Conservation (phyloP, 2,113 vertebrate species). For the Anser brachyrhynchus region DNA sequence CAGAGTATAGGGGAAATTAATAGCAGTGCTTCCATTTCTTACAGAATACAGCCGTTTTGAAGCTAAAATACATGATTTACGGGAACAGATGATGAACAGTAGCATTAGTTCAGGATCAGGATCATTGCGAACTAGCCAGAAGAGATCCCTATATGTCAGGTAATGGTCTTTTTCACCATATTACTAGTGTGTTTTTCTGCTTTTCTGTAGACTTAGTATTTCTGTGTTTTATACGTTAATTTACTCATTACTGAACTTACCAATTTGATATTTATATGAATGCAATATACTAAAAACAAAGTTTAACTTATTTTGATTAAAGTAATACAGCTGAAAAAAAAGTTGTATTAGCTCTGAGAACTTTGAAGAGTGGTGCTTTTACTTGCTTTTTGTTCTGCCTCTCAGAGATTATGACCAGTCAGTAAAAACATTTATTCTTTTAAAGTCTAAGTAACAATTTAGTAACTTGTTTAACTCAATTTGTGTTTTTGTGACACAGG, state of each 20-base stretch:
- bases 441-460: neutral
- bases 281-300: neutral
- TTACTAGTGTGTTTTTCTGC: neutral
- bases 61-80: constrained; percentile 96
- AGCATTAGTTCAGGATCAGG: constrained; percentile 97
- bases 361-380: neutral
- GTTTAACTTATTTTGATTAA: neutral
- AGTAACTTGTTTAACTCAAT: neutral
- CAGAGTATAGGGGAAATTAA: neutral
- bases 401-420: neutral
- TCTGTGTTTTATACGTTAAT: neutral
- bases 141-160: constrained; percentile 96
- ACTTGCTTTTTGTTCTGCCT: neutral
- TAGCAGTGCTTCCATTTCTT: neutral
- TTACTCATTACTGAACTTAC: neutral
- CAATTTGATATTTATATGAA: neutral
- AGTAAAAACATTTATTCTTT: neutral
- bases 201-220: neutral
- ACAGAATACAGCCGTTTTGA: constrained; percentile 94
- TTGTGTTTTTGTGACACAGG: neutral
- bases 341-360: neutral
- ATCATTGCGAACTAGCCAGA: constrained; percentile 93
- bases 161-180: constrained; percentile 32
- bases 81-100: constrained; percentile 99
- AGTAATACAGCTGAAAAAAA: neutral